Evolutionary conservation across 2,888 invertebrate species (phyloP), one percentile per base, ranked within the genome.

Genomic region (Calephelis perditalis): DNA sequence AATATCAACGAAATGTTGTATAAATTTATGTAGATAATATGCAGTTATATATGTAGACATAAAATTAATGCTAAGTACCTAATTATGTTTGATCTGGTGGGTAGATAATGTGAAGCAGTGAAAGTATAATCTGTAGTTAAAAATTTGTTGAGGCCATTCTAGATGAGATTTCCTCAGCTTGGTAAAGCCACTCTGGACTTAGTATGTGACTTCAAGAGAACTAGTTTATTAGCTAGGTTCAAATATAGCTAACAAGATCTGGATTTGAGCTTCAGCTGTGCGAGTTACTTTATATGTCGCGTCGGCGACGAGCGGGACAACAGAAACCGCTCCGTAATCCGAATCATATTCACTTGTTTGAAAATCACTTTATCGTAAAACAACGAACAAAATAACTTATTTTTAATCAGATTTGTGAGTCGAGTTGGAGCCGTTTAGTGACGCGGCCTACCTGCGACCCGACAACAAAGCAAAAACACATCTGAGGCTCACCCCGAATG

Each of bases 391-490:
- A 49, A 52, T 35, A 26, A 10, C 46, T 40, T 43, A 43, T 52
- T 54, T 58, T 45, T 40, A 40, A 46, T 40, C 15, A 15, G 49
- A 26, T 45, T 15, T 12, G 37, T 7, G 12, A 49, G 49, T 49
- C 49, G 49, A 49, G 15, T 15, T 10, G 9, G 8, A 56, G n/a
- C 5, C 6, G 55, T 15, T 35, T 15, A 15, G 58, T 6, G 40
- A 12, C 59, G 57, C 47, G 62, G 58, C 58, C 73, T 76, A 75
- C 75, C 79, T 74, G 74, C 72, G 69, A 68, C 72, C 68, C 72
- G 64, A 62, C 67, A 65, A 69, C 67, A 68, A 49, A 49, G 49
- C 15, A 26, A 26, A 49, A 49, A 49, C 49, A 49, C 49, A 49
- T 49, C 49, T 49, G 49, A 49, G 49, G 70, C 70, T 63, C 69